Conservation (phyloP, 2,888 invertebrate species). For the Platycheirus albimanus region DNA sequence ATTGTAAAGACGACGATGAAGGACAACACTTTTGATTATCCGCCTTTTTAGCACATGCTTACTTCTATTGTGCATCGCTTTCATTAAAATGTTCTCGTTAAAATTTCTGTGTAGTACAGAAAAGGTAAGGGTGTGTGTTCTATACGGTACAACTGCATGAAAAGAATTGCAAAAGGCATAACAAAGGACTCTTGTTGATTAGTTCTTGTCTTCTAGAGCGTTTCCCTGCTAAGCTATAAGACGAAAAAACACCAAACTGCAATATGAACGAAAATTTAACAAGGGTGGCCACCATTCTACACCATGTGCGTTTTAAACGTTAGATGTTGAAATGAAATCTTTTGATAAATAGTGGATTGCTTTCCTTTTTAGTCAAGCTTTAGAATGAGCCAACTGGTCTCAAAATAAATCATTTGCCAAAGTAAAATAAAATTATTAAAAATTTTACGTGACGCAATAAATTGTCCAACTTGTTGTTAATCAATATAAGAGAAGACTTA, state of each 20-base stretch:
- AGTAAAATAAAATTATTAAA: too few relatives aligned
- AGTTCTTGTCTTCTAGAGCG: conserved; percentile 72
- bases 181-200: conserved; percentile 67
- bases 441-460: too few relatives aligned
- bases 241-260: conserved; percentile 40
- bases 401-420: conserved; percentile 47
- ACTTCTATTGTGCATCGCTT: conserved; percentile 72
- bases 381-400: conserved; percentile 63
- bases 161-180: conserved; percentile 63
- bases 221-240: conserved; percentile 70
- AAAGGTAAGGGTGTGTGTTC: conserved; percentile 15
- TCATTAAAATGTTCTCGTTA: conserved; percentile 75
- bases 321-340: conserved; percentile 61
- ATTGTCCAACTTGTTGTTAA: too few relatives aligned
- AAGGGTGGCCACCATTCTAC: conserved; percentile 70
- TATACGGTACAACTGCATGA: conserved; percentile 21
- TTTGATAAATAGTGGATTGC: conserved; percentile 49
- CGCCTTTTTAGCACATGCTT: conserved; percentile 77
- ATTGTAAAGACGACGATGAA: conserved; percentile 54
- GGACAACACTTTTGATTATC: conserved; percentile 75
- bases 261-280: conserved; percentile 59
- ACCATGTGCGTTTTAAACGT: conserved; percentile 64
- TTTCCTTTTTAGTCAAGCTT: conserved; percentile 22
- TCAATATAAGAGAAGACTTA: too few relatives aligned
- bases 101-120: conserved; percentile 22